Evolutionary conservation across 2,888 invertebrate genomes (phyloP).

Genomic region (Spisula subtruncata): DNA sequence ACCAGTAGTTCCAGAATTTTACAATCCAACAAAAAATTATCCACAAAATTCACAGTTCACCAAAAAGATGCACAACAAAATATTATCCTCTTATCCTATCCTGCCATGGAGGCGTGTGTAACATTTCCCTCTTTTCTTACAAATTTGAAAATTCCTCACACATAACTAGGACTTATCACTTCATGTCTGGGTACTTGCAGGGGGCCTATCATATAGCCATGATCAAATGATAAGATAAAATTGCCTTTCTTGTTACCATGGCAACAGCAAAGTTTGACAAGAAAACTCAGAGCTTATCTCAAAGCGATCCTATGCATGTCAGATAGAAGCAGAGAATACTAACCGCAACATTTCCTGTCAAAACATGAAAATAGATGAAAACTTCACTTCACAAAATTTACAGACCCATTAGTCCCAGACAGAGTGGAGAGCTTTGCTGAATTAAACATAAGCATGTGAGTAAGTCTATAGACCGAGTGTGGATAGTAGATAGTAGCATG

Average conservation of each 20-base stretch:
- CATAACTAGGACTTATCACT: conserved; percentile 48
- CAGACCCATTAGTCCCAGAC: conserved; percentile 2
- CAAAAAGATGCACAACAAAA: neutral
- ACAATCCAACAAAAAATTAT: neutral
- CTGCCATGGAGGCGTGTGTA: neutral
- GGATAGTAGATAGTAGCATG: neutral
- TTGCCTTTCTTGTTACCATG: conserved; percentile 66
- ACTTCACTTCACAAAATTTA: neutral
- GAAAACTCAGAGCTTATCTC: conserved; percentile 56
- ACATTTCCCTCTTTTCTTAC: conserved; percentile 4
- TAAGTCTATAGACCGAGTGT: neutral
- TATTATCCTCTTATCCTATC: too few species aligned
- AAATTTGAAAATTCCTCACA: conserved; percentile 30
- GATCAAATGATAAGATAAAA: conserved; percentile 71
- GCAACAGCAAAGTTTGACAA: conserved; percentile 65
- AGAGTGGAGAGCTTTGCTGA: neutral
- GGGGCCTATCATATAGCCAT: conserved; percentile 69
- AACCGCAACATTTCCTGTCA: conserved; percentile 33
- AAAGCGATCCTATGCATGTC: conserved; percentile 54
- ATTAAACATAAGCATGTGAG: too few species aligned
- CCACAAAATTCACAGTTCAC: neutral
- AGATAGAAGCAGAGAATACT: conserved; percentile 42
- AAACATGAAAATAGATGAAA: conserved; percentile 42
- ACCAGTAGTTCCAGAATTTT: neutral
- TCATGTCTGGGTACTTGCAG: conserved; percentile 54